Evolutionary conservation across 2,113 vertebrate genomes (phyloP), one percentile per base, ranked within the genome.

Genomic region (Nannospalax galili): DNA sequence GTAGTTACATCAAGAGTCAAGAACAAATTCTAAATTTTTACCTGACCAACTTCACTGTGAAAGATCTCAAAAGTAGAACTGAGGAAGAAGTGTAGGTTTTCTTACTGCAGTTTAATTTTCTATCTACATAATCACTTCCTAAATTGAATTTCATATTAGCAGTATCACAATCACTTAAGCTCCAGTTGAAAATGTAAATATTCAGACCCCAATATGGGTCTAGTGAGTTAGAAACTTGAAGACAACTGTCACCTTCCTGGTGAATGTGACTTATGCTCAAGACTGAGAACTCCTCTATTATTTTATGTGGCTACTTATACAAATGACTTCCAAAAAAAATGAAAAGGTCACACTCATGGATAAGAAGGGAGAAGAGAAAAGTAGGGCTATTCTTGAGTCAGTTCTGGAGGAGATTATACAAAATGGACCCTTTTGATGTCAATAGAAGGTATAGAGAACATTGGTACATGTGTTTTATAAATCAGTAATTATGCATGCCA

Each of bases 401-500:
- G 37, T 73, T n/a, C 35, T 60, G 94, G 65, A 90, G 30, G 28
- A 74, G 6, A 86, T 92, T 87, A 58, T 64, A 88, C 64, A 94
- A 96, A 10, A 22, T 72, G 89, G 75, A 88, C 40, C 9, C 32
- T 60, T 19, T 26, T 88, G 56, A 94, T 67, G 60, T 77, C 35
- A 90, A 78, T 32, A 87, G 82, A 96, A 91, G 9, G 35, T 69
- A 7, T 37, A 91, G 28, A 74, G 42, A 82, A 14, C 58, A 94
- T 3, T 70, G 12, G 22, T 82, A 74, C 17, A n/a, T 82, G 72
- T 79, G 20, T 84, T 87, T 95, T 92, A 93, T 82, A 75, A 86
- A 64, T 35, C n/a, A 95, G 64, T 32, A 90, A 35, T 88, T 88
- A 82, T 77, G 42, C 7, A 77, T 7, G 79, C n/a, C 40, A 77